Percentiles rank a stretch among this genome's conserved stretches.
Evolutionary conservation across 1,140 invertebrate species (phyloP).

Genomic region (Brachionus asplanchnoidis): DNA sequence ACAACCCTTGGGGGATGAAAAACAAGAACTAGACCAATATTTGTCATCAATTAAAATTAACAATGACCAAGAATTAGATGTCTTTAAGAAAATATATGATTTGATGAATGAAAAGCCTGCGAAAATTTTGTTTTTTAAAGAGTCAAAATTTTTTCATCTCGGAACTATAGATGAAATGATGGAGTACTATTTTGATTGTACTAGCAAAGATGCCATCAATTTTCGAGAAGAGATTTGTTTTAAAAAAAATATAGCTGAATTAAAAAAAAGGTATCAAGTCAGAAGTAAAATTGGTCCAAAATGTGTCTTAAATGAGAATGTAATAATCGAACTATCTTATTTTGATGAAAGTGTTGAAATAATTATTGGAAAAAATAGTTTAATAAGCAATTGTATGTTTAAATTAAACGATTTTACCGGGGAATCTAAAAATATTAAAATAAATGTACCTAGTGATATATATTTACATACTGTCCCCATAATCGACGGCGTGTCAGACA

Average conservation of each 20-base stretch:
- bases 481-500: not conserved
- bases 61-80: conserved; percentile 45
- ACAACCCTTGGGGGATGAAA: conserved; percentile 53
- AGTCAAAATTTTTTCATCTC: conserved; percentile 59
- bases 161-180: conserved; percentile 56
- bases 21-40: conserved; percentile 45
- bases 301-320: not conserved
- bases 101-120: conserved; percentile 49
- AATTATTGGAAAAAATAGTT: not conserved
- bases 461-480: conserved; percentile 1
- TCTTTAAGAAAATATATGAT: conserved; percentile 49
- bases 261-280: not conserved
- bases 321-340: not conserved
- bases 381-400: conserved; percentile 21
- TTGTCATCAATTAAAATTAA: not conserved
- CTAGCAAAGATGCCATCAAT: conserved; percentile 46
- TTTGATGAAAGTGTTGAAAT: not conserved
- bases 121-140: conserved; percentile 53
- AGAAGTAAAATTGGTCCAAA: not conserved
- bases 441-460: not conserved
- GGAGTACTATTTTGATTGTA: conserved; percentile 50
- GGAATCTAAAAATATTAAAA: not conserved
- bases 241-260: not conserved
- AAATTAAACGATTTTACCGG: not conserved
- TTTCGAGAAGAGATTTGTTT: not conserved